Evolutionary conservation across 2,888 invertebrate species (phyloP).

Genomic region (Coelogynopora nodosa): DNA sequence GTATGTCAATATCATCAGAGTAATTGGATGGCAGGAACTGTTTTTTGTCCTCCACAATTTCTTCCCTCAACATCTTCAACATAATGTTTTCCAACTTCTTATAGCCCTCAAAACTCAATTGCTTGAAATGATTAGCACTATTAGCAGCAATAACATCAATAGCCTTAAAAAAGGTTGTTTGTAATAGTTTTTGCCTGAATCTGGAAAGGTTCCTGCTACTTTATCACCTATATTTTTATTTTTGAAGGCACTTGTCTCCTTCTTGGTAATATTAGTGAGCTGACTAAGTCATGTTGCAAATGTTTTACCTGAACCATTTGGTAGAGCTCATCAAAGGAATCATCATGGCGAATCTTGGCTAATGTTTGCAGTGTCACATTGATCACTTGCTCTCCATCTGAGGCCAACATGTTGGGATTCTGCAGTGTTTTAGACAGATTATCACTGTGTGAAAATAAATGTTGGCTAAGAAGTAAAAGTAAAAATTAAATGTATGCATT

Average conservation of each 20-base stretch:
- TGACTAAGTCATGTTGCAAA: neutral
- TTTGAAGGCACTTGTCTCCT: neutral
- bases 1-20: neutral
- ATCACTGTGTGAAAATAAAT: neutral
- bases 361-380: neutral
- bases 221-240: neutral
- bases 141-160: neutral
- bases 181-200: neutral
- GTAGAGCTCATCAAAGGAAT: neutral
- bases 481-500: too few relatives aligned
- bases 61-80: neutral
- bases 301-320: neutral
- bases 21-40: neutral
- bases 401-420: neutral
- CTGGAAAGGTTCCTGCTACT: neutral
- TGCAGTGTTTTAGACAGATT: conserved; percentile 4
- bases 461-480: neutral
- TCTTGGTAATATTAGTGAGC: neutral
- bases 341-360: neutral
- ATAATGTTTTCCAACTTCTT: neutral
- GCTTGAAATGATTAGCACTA: neutral
- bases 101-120: neutral
- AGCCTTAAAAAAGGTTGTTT: neutral
- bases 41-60: neutral
- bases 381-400: neutral